Percentiles rank a stretch among this genome's conserved stretches.
Conservation (phyloP, 2,888 invertebrate species). For the Apodemia mormo region DNA sequence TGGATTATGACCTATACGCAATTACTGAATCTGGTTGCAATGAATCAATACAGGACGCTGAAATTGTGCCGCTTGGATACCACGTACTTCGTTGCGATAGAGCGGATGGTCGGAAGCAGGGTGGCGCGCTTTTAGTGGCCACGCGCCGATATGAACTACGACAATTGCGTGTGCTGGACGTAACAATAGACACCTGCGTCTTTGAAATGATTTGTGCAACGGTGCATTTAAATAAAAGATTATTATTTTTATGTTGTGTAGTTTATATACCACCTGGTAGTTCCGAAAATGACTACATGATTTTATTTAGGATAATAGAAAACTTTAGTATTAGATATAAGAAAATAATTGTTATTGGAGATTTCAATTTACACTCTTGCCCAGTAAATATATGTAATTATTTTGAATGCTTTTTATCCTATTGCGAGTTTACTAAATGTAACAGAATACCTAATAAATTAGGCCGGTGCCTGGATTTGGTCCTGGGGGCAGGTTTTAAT, state of each 20-base stretch:
- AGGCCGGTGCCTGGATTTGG: too few species aligned
- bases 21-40: slow-evolving; percentile 38
- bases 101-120: slow-evolving; percentile 32
- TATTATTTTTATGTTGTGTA: slow-evolving; percentile 34
- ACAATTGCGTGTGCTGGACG: slow-evolving; percentile 14
- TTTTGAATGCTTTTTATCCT: slow-evolving; percentile 35
- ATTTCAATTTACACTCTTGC: slow-evolving; percentile 32
- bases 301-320: slow-evolving; percentile 34
- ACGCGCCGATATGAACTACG: slow-evolving; percentile 30
- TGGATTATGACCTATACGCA: slow-evolving; percentile 34
- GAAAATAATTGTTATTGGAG: slow-evolving; percentile 27
- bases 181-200: slow-evolving; percentile 25
- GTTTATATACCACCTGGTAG: slow-evolving; percentile 36
- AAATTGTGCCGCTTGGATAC: slow-evolving; percentile 32
- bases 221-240: slow-evolving; percentile 18
- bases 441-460: too few species aligned
- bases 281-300: slow-evolving; percentile 32
- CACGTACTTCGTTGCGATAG: slow-evolving; percentile 35
- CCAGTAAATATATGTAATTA: slow-evolving; percentile 24
- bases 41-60: slow-evolving; percentile 34
- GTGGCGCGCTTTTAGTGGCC: slow-evolving; percentile 28
- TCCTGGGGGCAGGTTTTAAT: too few species aligned
- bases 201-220: slow-evolving; percentile 37
- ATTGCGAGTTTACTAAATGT: slow-evolving; percentile 24
- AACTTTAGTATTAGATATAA: slow-evolving; percentile 27